Base-by-base conservation (phyloP, 2,888 invertebrate species). In the Chamaedrilus cognettii region DNA sequence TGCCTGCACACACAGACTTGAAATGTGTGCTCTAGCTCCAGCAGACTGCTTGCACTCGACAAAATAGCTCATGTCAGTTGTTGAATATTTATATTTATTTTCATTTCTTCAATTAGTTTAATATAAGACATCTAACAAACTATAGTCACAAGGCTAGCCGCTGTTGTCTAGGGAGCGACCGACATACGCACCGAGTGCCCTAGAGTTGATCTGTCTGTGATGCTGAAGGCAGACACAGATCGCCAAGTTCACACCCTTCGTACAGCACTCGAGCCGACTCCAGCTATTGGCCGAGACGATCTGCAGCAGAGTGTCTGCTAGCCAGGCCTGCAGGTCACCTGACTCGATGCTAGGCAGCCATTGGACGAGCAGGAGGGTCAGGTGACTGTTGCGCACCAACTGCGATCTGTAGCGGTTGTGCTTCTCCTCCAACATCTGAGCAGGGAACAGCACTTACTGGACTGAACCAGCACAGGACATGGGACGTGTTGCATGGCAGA, bases 201-300 rank as follows among this genome's bases (percentile, higher is more conserved):
- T 42, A 42, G 11, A 11, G 19, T 42, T 15, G 11, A 42, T 42
- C 42, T 42, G 11, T 19, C 42, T 42, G 19, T 42, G 42, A 15
- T 19, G 11, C 19, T 42, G 11, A 11, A 42, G 19, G 31, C 86
- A 83, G 32, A 79, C 78, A 66, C 87, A 84, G 3, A 86, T 82
- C 2, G 85, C 83, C 64, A 84, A 80, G 55, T 88, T 86, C 64
- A 87, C 83, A 55, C 85, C 86, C 70, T 83, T 83, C 64, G 84
- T 84, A 77, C 87, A 88, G 42, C 87, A 86, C 42, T 85, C 79
- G 72, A 86, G 85, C 82, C 87, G 87, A 71, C 87, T 88, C 69
- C 69, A 81, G 72, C 76, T 68, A 64, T 77, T 76, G n/a, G 68
- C 67, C 79, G 73, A 78, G 78, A 79, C 86, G 80, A 82, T 82